A percentile compares a stretch with the other conserved stretches of the same genome.
These are phyloP conservation scores for Pyrocephalus nanus DNA, from an alignment of 2,797 vertebrate species.

Conservation along the genomic window DNA sequence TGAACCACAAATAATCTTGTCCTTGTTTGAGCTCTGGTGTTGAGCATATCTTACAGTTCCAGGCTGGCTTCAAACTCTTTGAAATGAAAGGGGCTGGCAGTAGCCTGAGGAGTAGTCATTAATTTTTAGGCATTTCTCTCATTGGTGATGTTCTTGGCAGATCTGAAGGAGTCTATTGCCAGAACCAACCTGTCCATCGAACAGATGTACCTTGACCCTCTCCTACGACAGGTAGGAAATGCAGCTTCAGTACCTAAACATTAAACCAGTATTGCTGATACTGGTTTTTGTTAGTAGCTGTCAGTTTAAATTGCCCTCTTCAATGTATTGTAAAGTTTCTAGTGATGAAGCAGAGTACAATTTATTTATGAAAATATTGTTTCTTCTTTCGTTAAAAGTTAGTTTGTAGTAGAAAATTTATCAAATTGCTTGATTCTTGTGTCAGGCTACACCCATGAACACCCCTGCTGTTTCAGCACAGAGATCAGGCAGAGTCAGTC, in stretches of 20 bases:
- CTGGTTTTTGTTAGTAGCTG: background rate
- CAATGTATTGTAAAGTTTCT: background rate
- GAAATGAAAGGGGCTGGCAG: background rate
- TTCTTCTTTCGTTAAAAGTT: background rate
- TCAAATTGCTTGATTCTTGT: background rate
- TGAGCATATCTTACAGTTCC: background rate
- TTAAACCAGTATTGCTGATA: background rate
- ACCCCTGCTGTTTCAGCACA: background rate
- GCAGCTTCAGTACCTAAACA: fast-evolving
- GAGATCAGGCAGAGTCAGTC: background rate
- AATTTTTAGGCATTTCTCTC: background rate
- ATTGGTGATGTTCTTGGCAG: conserved; percentile 69
- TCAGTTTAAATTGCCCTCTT: background rate
- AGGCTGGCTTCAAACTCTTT: background rate
- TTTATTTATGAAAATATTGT: background rate
- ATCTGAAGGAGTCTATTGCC: conserved; percentile 87
- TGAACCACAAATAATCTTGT: background rate
- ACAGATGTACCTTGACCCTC: conserved; percentile 89
- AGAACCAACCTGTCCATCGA: conserved; percentile 81
- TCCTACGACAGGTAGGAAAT: conserved; percentile 86
- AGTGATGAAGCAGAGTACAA: background rate
- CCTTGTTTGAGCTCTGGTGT: background rate
- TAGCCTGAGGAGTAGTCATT: background rate
- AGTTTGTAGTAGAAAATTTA: background rate
- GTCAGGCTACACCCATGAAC: background rate